Evolutionary conservation across 2,113 vertebrate species (phyloP), one percentile per base, ranked within the genome.

Genomic region (Mus pahari): DNA sequence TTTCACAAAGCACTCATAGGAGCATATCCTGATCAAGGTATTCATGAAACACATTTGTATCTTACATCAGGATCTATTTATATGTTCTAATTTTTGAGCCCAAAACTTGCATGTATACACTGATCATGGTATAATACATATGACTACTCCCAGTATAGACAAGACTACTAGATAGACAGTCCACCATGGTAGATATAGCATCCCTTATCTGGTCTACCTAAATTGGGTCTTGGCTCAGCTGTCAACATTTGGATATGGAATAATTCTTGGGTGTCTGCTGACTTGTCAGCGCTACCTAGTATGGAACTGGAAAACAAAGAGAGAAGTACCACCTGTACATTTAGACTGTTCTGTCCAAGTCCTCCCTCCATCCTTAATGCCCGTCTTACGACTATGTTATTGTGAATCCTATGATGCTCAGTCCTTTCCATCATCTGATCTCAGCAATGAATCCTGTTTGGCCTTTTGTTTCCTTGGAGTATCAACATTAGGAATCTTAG

Each of bases 231-330:
- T 97, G 92, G 91, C 12, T 95, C 79, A 94, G 70, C 91, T 97
- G 92, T 94, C 88, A 93, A 86, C 95, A 94, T 96, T 96, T 96
- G 75, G 92, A 93, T 95, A 88, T 95, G 79, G 28, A 45, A 96
- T 96, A 90, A 36, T 95, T 97, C 95, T 95, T 97, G 75, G 92
- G 71, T 92, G 92, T 96, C 94, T 96, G 84, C 90, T 96, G 94
- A 96, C 94, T 97, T 83, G 82, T 97, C 90, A 96, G 39, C 66
- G 96, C 71, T 97, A 88, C 94, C 94, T 98, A 94, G 55, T 95
- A 97, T 89, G 90, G 96, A 96, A 66, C 75, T 96, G 39, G 90
- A 97, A 96, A 97, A 71, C 60, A 82, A 87, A 90, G 83, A 97
- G 42, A 88, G 90, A 94, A 96, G 28, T 92, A 92, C 20, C 78